Conservation (phyloP, 2,797 vertebrate species). For the Pseudomugil gertrudae region DNA sequence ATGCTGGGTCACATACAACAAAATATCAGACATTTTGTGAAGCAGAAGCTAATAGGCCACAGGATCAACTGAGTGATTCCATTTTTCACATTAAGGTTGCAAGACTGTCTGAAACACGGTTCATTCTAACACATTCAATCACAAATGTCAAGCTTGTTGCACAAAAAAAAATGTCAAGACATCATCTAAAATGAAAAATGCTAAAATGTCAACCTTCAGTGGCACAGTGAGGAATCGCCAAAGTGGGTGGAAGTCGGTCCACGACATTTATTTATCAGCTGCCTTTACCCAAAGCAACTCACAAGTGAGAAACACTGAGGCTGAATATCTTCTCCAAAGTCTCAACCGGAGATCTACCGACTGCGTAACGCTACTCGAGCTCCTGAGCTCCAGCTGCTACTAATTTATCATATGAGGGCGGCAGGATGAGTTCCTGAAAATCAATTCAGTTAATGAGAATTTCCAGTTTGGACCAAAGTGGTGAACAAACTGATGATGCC, state of each 20-base stretch:
- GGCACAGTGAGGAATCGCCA: not conserved
- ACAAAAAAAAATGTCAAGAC: not conserved
- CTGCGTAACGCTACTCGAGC: not conserved
- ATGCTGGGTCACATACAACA: not conserved
- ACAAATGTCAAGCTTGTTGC: not conserved
- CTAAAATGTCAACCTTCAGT: not conserved
- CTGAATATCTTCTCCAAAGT: not conserved
- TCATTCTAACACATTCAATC: not conserved
- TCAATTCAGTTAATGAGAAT: not conserved
- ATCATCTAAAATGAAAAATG: not conserved
- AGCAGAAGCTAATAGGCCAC: not conserved
- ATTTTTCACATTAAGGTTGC: not conserved
- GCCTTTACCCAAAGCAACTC: not conserved
- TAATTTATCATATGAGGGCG: not conserved
- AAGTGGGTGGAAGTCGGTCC: not conserved
- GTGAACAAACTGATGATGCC: not conserved
- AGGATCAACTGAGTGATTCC: not conserved
- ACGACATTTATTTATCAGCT: not conserved
- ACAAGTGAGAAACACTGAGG: not conserved
- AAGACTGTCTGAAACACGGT: not conserved
- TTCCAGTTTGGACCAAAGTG: not conserved
- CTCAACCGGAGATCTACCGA: not conserved
- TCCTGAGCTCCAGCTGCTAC: not conserved
- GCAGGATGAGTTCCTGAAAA: not conserved
- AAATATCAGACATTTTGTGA: not conserved